These are phyloP conservation scores for Gadopsis marmoratus DNA, from an alignment of 2,797 vertebrate genomes.

Conservation along the genomic window DNA sequence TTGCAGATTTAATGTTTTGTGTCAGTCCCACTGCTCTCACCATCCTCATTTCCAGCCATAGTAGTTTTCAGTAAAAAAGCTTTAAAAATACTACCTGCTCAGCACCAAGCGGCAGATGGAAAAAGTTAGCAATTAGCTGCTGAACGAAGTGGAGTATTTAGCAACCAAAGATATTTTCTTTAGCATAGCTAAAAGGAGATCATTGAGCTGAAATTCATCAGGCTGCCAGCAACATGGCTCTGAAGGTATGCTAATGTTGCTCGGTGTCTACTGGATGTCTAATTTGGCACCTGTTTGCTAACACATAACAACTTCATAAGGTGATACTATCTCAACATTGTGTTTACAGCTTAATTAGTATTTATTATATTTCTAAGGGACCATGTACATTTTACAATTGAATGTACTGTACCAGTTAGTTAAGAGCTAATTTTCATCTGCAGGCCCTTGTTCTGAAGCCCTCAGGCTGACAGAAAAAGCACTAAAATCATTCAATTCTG, in stretches of 20 bases:
- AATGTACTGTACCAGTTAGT: not conserved
- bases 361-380: not conserved
- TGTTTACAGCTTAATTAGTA: not conserved
- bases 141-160: constrained; percentile 6
- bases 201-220: too few relatives aligned
- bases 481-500: not conserved
- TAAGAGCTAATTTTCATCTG: not conserved
- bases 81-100: not conserved
- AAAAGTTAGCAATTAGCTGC: not conserved
- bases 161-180: not conserved
- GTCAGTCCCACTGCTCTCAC: not conserved
- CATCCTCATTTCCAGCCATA: not conserved
- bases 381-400: not conserved
- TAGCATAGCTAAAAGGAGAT: not conserved
- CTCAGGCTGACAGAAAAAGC: not conserved
- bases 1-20: not conserved
- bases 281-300: not conserved
- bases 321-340: not conserved
- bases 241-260: not conserved
- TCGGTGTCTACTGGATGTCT: constrained; percentile 1
- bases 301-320: not conserved
- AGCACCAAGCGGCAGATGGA: not conserved
- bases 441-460: not conserved
- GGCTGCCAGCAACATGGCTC: not conserved
- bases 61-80: not conserved